phyloP scores from a whole-genome alignment of 1,140 invertebrate species.

The Zophobas atratus region DNA sequence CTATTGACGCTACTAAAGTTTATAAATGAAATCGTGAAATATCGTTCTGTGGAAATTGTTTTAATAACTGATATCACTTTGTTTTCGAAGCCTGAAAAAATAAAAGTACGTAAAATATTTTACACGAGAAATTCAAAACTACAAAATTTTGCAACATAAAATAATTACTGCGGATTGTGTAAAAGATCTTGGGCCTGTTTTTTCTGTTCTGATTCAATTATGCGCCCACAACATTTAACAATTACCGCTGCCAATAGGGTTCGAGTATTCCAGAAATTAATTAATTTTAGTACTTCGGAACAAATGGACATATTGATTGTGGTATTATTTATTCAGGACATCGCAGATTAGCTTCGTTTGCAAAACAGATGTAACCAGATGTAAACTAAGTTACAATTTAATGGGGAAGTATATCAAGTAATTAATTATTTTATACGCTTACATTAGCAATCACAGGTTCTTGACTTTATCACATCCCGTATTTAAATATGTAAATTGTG shows the following conservation, averaged over 20 bases:
- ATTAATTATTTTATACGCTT: conserved; percentile 28
- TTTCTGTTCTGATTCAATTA: too few relatives aligned
- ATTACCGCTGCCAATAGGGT: neutral
- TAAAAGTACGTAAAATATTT: too few relatives aligned
- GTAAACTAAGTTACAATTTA: conserved; percentile 32
- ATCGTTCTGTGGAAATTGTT: too few relatives aligned
- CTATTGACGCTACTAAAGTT: too few relatives aligned
- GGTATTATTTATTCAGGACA: conserved; percentile 23
- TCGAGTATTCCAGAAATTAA: neutral
- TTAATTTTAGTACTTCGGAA: conserved; percentile 21
- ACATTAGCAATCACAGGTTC: conserved; percentile 28
- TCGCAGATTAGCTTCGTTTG: conserved; percentile 33
- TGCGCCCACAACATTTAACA: too few relatives aligned
- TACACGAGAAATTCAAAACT: too few relatives aligned
- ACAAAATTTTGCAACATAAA: too few relatives aligned
- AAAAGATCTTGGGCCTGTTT: too few relatives aligned
- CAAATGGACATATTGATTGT: conserved; percentile 10
- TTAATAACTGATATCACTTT: too few relatives aligned
- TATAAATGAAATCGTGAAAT: too few relatives aligned
- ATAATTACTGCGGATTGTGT: too few relatives aligned
- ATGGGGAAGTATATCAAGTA: conserved; percentile 12
- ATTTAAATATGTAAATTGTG: conserved; percentile 3
- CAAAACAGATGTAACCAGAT: conserved; percentile 32
- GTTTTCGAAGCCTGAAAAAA: too few relatives aligned
- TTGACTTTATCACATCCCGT: neutral